These are phyloP conservation scores for Falco punctatus DNA, from an alignment of 2,113 vertebrate species.

Conservation along the genomic window DNA sequence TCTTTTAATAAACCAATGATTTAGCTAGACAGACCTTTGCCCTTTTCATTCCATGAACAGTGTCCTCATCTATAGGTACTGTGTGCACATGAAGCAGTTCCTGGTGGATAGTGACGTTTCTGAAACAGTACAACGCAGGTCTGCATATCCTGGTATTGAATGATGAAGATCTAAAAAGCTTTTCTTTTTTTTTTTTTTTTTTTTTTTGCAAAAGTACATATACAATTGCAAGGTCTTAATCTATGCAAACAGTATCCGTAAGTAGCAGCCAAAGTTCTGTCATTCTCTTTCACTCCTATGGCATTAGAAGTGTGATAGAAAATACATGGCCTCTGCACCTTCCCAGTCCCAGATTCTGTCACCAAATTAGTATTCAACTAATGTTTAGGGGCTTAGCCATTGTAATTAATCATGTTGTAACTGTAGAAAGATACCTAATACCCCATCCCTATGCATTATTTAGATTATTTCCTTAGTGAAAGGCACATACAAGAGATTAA, in stretches of 20 bases:
- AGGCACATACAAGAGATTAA: slow-evolving; percentile 60
- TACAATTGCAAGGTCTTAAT: background rate
- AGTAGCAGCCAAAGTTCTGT: background rate
- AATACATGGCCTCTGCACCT: slow-evolving; percentile 5
- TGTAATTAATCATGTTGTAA: slow-evolving; percentile 71
- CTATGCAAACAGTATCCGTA: background rate
- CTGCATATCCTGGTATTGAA: background rate
- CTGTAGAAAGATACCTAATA: slow-evolving; percentile 64
- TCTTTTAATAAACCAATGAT: background rate
- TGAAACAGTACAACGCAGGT: background rate
- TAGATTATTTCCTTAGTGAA: slow-evolving; percentile 62
- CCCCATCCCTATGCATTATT: slow-evolving; percentile 64
- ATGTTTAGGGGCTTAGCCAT: slow-evolving; percentile 51
- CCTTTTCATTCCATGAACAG: background rate
- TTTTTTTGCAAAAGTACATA: background rate
- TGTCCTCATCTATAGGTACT: background rate
- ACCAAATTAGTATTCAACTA: slow-evolving; percentile 69
- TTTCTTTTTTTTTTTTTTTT: background rate
- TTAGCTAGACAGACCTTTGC: background rate
- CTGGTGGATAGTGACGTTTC: background rate
- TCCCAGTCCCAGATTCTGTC: slow-evolving; percentile 44
- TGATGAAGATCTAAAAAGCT: background rate
- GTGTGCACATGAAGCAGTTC: background rate
- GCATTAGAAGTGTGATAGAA: slow-evolving; percentile 24
- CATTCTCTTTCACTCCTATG: slow-evolving; percentile 2